Base-by-base conservation (phyloP, 2,888 invertebrate genomes). In the Diadegma fenestrale region DNA sequence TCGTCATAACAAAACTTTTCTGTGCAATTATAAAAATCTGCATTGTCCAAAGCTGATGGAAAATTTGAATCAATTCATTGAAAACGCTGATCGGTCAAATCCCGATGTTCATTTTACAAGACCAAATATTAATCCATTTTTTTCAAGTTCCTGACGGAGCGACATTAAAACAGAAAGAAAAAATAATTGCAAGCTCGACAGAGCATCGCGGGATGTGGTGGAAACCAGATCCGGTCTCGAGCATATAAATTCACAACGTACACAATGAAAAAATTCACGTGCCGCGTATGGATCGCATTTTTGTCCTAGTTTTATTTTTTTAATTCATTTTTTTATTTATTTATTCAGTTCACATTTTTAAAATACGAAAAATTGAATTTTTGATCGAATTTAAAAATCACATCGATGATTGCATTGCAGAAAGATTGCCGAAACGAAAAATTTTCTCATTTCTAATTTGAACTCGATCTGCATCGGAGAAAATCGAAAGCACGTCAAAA, bases 1-100 rank as follows among this genome's bases (percentile, higher is more conserved):
- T 48, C 37, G 43, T 79, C 68, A 43, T n/a, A n/a, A 69, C n/a
- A 71, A 33, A 14, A 71, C 12, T 17, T 8, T n/a, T 71, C n/a
- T 33, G 19, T 45, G 30, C 19, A 17, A 68, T 54, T 22, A 43
- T 14, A 17, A 43, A 37, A 66, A 66, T 14, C 66, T 17, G 61
- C 45, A 45, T 75, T 48, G 48, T 43, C 45, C n/a, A 61, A 19
- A 19, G 54, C 14, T 14, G 41, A 14, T 14, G 8, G 6, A 26
- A 43, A 26, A 37, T 19, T 37, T 37, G 51, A 4, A 26, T 7
- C 1, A 26, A 58, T 51, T 17, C 14, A 51, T 19, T 51, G 51
- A 26, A 58, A 58, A 22, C 3, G 12, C 10, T 22, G 22, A 54
- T 22, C 12, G 10, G 54, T 54, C 22, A 54, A 54, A 58, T 7